Evolutionary conservation across 2,797 vertebrate genomes (phyloP).

Genomic region (Cirrhinus mrigala): DNA sequence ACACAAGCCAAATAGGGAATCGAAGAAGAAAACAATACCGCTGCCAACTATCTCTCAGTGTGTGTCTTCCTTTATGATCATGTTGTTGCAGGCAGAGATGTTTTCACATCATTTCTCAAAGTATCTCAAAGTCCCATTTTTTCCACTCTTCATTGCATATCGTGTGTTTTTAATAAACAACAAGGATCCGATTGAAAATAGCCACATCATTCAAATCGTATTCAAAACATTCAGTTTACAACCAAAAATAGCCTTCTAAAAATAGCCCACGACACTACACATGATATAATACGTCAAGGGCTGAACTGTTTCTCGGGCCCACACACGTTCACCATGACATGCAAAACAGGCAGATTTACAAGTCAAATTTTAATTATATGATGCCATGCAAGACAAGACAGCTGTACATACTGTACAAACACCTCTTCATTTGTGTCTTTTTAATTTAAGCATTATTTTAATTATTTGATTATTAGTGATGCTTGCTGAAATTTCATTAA

Average conservation of each 20-base stretch:
- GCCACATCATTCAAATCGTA: constrained; percentile 42
- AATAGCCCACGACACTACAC: constrained; percentile 39
- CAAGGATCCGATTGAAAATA: constrained; percentile 9
- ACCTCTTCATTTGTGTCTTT: constrained; percentile 3
- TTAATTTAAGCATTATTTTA: background rate
- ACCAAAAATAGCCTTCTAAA: constrained; percentile 52
- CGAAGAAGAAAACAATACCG: constrained; percentile 26
- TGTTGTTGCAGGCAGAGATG: constrained; percentile 12
- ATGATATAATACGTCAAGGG: background rate
- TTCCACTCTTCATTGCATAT: background rate
- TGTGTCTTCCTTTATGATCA: constrained; percentile 29
- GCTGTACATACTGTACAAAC: background rate
- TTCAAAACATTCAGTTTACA: background rate
- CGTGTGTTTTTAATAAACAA: background rate
- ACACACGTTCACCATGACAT: constrained; percentile 19
- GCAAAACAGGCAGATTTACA: constrained; percentile 46
- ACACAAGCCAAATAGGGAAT: constrained; percentile 11
- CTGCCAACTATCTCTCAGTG: constrained; percentile 23
- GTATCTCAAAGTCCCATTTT: background rate
- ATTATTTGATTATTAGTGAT: background rate
- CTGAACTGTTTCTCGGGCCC: constrained; percentile 7
- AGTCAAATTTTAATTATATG: constrained; percentile 44
- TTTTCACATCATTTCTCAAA: constrained; percentile 17
- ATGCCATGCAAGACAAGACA: background rate
- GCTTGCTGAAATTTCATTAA: background rate